phyloP scores from a whole-genome alignment of 2,113 vertebrate species.

The Hippocampus guttulatus region DNA sequence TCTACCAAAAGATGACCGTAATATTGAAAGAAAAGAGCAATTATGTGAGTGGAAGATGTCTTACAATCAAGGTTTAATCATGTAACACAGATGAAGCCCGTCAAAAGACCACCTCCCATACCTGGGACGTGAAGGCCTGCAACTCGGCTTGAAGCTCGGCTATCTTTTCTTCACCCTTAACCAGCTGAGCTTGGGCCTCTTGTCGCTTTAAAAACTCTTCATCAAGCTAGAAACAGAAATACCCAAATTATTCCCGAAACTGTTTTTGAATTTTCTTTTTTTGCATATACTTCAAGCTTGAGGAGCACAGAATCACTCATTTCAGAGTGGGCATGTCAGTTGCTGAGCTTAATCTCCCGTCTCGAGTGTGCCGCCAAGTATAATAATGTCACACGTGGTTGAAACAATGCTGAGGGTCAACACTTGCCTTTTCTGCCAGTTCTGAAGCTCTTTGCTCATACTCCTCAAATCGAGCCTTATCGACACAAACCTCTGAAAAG shows the following conservation, averaged over 20 bases:
- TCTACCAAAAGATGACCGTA: neutral
- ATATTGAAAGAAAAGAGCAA: neutral
- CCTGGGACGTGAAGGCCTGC: constrained; percentile 85
- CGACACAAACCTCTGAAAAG: constrained; percentile 84
- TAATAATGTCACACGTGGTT: neutral
- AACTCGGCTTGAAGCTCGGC: constrained; percentile 83
- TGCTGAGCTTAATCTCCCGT: neutral
- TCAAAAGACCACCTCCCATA: constrained; percentile 44
- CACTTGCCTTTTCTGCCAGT: constrained; percentile 82
- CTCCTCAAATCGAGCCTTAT: constrained; percentile 85
- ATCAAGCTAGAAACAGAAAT: constrained; percentile 78
- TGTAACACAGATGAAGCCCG: neutral
- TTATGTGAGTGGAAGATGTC: neutral
- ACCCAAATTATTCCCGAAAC: constrained; percentile 1
- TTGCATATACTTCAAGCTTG: neutral
- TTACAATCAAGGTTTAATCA: neutral
- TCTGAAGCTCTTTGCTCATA: constrained; percentile 83
- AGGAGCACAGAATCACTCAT: neutral
- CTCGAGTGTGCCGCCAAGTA: neutral
- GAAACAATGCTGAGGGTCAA: neutral
- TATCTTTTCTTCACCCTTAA: constrained; percentile 86
- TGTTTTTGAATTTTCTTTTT: neutral
- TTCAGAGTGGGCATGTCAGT: neutral
- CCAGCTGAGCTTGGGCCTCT: constrained; percentile 82
- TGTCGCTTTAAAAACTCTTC: constrained; percentile 89